These are phyloP conservation scores for Acrobasis suavella DNA, from an alignment of 2,888 invertebrate genomes.

Conservation along the genomic window DNA sequence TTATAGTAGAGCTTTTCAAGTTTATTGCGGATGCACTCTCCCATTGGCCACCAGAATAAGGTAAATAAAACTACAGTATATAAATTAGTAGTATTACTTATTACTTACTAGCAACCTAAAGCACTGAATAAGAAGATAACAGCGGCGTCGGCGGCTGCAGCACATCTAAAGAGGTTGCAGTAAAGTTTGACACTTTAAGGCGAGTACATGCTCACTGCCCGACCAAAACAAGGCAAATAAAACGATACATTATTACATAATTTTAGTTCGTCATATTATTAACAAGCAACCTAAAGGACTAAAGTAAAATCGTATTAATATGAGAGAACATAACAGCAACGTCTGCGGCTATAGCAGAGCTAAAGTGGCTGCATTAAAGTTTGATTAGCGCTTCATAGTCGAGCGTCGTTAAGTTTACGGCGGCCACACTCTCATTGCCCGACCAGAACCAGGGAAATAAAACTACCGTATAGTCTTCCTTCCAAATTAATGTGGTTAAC, in stretches of 20 bases:
- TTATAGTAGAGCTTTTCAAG: conserved; percentile 65
- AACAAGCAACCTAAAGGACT: not conserved
- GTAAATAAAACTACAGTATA: conserved; percentile 48
- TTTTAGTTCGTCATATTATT: not conserved
- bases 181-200: conserved; percentile 74
- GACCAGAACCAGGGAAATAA: conserved; percentile 51
- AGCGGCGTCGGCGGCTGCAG: no score
- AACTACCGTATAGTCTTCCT: conserved; percentile 34
- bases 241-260: conserved; percentile 33
- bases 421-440: conserved; percentile 56
- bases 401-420: conserved; percentile 65
- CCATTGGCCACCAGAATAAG: conserved; percentile 50
- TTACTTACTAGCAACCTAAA: no score
- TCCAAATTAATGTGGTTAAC: no score
- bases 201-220: conserved; percentile 50
- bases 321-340: conserved; percentile 22
- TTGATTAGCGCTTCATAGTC: conserved; percentile 74
- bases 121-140: no score
- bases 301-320: not conserved
- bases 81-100: no score
- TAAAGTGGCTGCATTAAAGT: conserved; percentile 62
- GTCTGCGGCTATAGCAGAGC: conserved; percentile 48
- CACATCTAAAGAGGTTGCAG: conserved; percentile 49
- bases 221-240: conserved; percentile 51
- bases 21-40: conserved; percentile 59